phyloP scores from a whole-genome alignment of 2,797 vertebrate genomes.

The Hyperoplus lanceolatus region DNA sequence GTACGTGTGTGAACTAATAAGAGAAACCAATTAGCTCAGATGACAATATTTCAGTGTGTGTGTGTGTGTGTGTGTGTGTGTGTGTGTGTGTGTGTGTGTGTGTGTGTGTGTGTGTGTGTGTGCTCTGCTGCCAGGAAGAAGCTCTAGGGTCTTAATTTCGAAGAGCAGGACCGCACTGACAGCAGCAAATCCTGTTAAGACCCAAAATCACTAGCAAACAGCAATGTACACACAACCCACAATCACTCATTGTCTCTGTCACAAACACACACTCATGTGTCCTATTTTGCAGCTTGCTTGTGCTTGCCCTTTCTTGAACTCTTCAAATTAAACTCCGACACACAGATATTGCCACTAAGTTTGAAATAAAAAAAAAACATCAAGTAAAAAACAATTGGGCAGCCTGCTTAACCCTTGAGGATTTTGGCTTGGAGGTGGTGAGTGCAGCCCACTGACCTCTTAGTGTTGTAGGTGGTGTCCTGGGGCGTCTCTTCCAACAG shows the following conservation, averaged over 20 bases:
- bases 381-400: not conserved
- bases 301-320: not conserved
- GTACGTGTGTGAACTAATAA: constrained; percentile 4
- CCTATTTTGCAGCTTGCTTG: not conserved
- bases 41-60: not conserved
- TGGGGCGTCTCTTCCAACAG: constrained; percentile 97
- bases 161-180: constrained; percentile 62
- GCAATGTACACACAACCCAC: constrained; percentile 9
- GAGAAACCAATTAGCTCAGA: not conserved
- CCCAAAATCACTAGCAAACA: not conserved
- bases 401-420: not conserved
- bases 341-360: not conserved
- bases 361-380: too few species aligned
- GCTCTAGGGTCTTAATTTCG: constrained; percentile 57
- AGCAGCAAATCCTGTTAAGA: constrained; percentile 79
- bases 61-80: constrained; percentile 6
- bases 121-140: constrained; percentile 33
- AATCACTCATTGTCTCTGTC: constrained; percentile 45
- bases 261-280: constrained; percentile 17
- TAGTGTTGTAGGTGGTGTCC: constrained; percentile 96
- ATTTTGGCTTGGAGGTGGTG: constrained; percentile 22
- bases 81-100: constrained; percentile 8
- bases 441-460: constrained; percentile 87
- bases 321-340: constrained; percentile 6
- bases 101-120: constrained; percentile 12